Evolutionary conservation across 2,113 vertebrate species (phyloP), one percentile per base, ranked within the genome.

Genomic region (Albula glossodonta): DNA sequence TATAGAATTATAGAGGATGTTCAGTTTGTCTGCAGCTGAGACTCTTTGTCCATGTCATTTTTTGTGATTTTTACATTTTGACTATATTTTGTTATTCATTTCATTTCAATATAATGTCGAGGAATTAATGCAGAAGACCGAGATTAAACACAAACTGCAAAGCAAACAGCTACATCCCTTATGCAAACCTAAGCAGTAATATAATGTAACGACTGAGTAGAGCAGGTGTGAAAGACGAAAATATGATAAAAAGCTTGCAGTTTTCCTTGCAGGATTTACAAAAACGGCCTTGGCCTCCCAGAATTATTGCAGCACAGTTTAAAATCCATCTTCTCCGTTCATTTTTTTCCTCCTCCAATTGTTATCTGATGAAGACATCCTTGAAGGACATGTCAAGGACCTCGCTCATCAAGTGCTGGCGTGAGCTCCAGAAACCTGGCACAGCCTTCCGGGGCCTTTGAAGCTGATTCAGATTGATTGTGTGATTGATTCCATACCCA

Each of bases 321-420:
- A 74, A 25, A 13, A 31, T 74, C 70, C 7, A 66, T 66, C 60
- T 12, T 12, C 57, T 74, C n/a, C 31, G 19, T 31, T 74, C 11
- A 50, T 25, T 31, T 15, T 79, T 50, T 50, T 17, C 78, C 15
- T 8, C 78, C 7, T 15, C 41, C 49, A 50, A 11, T 79, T 48
- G 50, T 74, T 49, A 50, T 79, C 78, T 48, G 78, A 79, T 79
- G 78, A 79, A 17, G 78, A 79, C 48, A 17, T 79, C 78, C 41
- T 19, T 19, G 78, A 50, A 79, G 49, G 78, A 25, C 15, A 0
- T 3, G 78, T 25, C 41, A 74, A 74, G 70, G 70, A 74, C 78
- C 11, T 50, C 13, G 48, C 70, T 74, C 78, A 50, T 79, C 78
- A 79, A 50, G 49, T 48, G 13, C 78, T 50, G 78, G 49, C 70